A percentile compares a stretch with the other conserved stretches of the same genome.
Evolutionary conservation across 2,113 vertebrate genomes (phyloP).

Genomic region (Oncorhynchus mykiss): DNA sequence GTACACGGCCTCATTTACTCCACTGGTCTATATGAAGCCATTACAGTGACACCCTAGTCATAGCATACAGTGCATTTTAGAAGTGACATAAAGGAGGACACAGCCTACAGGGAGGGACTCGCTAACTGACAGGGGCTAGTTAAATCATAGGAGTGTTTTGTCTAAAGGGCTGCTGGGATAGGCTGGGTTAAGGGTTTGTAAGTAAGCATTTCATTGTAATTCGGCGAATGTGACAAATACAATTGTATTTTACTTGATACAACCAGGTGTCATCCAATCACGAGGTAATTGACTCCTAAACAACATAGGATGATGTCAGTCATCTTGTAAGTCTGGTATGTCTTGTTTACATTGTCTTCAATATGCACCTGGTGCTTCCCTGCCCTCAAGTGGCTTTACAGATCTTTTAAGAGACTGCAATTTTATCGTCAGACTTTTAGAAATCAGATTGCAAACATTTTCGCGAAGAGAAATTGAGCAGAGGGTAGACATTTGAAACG

Average conservation of each 20-base stretch:
- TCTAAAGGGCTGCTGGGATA: slow-evolving; percentile 47
- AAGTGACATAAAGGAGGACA: not conserved
- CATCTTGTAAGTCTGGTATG: too few species aligned
- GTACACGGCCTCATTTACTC: not conserved
- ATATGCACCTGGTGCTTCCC: too few species aligned
- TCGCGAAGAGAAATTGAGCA: not conserved
- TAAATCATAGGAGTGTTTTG: slow-evolving; percentile 49
- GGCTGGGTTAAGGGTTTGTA: too few species aligned
- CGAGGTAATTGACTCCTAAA: too few species aligned
- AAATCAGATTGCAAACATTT: not conserved
- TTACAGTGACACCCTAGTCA: not conserved
- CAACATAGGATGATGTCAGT: too few species aligned
- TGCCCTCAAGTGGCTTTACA: not conserved
- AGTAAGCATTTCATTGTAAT: not conserved
- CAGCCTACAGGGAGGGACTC: too few species aligned
- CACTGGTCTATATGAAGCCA: not conserved
- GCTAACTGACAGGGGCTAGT: slow-evolving; percentile 12
- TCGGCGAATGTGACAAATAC: too few species aligned
- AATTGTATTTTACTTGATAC: too few species aligned
- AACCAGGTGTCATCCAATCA: too few species aligned
- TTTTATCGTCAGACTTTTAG: not conserved
- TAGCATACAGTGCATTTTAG: not conserved
- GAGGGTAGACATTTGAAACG: too few species aligned
- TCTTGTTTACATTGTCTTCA: too few species aligned
- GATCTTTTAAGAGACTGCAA: not conserved